phyloP scores from a whole-genome alignment of 2,888 invertebrate genomes.

The Aspidapion aeneum region DNA sequence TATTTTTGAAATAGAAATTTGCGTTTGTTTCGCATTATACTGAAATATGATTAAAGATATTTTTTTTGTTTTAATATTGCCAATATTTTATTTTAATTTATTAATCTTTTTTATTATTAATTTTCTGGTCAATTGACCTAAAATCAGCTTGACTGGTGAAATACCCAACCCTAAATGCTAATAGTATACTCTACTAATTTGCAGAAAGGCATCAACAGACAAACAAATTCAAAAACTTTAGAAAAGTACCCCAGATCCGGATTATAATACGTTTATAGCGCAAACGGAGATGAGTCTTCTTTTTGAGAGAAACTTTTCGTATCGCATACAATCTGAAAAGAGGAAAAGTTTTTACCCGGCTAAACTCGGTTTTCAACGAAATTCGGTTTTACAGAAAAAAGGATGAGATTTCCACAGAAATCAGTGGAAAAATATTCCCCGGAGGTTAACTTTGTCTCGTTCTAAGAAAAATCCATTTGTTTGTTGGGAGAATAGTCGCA shows the following conservation, averaged over 20 bases:
- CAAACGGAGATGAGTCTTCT: neutral
- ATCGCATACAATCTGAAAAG: neutral
- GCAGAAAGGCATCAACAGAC: neutral
- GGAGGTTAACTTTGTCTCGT: neutral
- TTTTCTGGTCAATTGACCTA: too few species aligned
- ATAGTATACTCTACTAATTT: too few species aligned
- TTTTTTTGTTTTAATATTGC: too few species aligned
- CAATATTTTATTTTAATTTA: too few species aligned
- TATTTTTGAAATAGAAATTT: too few species aligned
- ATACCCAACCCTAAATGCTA: too few species aligned
- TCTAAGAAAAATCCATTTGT: neutral
- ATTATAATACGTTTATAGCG: neutral
- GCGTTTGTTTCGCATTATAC: too few species aligned
- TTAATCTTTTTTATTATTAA: too few species aligned
- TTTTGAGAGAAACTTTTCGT: neutral
- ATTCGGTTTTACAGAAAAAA: neutral
- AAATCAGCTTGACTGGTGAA: too few species aligned
- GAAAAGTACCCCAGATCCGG: neutral
- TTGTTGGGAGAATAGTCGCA: too few species aligned
- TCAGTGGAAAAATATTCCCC: neutral
- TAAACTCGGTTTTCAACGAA: neutral
- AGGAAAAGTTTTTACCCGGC: neutral
- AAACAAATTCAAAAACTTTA: neutral
- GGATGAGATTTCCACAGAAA: neutral
- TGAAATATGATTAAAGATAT: too few species aligned